Evolutionary conservation across 1,140 invertebrate genomes (phyloP).

Genomic region (Rhopalosiphum maidis): DNA sequence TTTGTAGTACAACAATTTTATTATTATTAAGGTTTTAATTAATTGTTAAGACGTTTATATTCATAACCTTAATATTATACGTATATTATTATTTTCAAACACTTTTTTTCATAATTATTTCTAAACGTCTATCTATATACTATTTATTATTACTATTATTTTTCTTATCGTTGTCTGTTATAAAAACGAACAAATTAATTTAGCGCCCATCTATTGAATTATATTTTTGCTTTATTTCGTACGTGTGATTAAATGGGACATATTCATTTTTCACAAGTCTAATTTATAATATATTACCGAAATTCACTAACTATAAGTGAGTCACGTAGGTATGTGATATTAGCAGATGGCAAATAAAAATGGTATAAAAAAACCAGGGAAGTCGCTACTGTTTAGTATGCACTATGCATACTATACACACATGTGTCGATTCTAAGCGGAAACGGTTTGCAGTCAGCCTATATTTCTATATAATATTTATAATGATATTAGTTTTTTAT

Average conservation of each 20-base stretch:
- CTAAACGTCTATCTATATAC: neutral
- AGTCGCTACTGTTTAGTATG: too few relatives aligned
- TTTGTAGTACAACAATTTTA: neutral
- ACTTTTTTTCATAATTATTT: neutral
- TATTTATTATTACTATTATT: neutral
- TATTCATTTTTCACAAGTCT: neutral
- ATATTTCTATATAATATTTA: too few relatives aligned
- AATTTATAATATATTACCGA: neutral
- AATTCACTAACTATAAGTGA: neutral
- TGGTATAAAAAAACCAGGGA: neutral
- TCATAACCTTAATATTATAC: too few relatives aligned
- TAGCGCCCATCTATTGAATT: neutral
- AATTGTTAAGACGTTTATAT: neutral
- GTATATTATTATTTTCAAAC: neutral
- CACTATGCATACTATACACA: too few relatives aligned
- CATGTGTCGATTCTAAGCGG: too few relatives aligned
- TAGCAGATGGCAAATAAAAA: neutral
- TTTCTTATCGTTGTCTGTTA: neutral
- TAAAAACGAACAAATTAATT: neutral
- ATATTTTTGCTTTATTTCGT: neutral
- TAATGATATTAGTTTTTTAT: too few relatives aligned
- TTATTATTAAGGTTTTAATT: neutral
- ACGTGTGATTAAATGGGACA: neutral
- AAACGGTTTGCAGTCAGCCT: too few relatives aligned
- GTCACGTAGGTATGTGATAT: neutral